Evolutionary conservation across 1,140 invertebrate genomes (phyloP), one percentile per base, ranked within the genome.

Genomic region (Aphis gossypii): DNA sequence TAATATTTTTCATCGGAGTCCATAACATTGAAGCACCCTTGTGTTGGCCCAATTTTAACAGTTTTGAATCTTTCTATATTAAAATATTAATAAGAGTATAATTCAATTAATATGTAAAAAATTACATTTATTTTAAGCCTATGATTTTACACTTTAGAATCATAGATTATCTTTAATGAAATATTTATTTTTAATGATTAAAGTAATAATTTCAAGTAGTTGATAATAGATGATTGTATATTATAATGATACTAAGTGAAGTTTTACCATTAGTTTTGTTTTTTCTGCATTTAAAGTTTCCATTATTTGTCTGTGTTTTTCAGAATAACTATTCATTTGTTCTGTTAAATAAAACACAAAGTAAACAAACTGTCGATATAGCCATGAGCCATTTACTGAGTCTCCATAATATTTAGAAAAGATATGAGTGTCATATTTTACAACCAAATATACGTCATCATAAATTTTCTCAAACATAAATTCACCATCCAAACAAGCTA

Each of bases 401-500:
- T 60, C 20, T 30, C 30, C 54, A 18, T 44, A 41, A 18, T 44
- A 41, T 6, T 90, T 41, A 60, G 35, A 8, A 44, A 90, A 90
- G 0, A 23, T 30, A 14, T n/a, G 0, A 18, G 9, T 11, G 51
- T 90, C 88, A 41, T 90, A 41, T 60, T 90, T 90, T 90, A 20
- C 54, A 30, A 92, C 91, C 41, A 92, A 56, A 84, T 92, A 25
- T 30, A 84, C 82, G 30, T 92, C 82, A 30, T 92, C 91, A 25
- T 41, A 41, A 84, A 92, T 84, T 30, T 92, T 38, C n/a, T 84
- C 44, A 84, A 92, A 92, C 91, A 92, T 92, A 35, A 84, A 54
- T 83, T 92, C 68, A 20, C 91, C 91, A 38, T 83, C 76, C 1
- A 30, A 97, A 94, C 94, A 95, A 96, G 54, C 96, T 96, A 48